Evolutionary conservation across 2,797 vertebrate species (phyloP), one percentile per base, ranked within the genome.

Genomic region (Pseudomugil gertrudae): DNA sequence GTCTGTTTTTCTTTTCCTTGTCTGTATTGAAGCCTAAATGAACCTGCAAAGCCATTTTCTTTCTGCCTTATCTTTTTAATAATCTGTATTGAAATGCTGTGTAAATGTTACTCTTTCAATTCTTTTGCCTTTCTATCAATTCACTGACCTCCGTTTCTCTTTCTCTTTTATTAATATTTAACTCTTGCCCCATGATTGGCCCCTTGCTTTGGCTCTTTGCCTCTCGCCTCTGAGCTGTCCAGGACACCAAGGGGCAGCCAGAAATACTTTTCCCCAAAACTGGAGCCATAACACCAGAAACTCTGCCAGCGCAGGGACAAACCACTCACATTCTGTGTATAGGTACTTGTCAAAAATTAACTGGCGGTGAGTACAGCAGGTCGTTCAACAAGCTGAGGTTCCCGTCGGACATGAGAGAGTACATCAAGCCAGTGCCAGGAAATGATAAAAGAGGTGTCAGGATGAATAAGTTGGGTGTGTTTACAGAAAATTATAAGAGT

Each of bases 161-260:
- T 48, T 54, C 32, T 79, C 53, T 70, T 74, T 65, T 76, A 88
- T 88, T 72, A 91, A 89, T 90, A 86, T 90, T 87, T 91, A 89
- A 90, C 84, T 75, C 48, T 53, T 84, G 81, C 66, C 76, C 80
- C 10, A 5, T 51, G 38, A 24, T 23, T 78, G 71, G 53, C 76
- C 84, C 77, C 54, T 50, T 36, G 69, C 57, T 14, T 78, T 84
- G 87, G 87, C 83, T 72, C 45, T 66, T 65, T 83, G 81, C 86
- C 89, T 56, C 27, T 6, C 32, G 52, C 73, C 56, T 62, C 56
- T 51, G 69, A 74, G 81, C 67, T 33, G 40, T 70, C 69, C 78
- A 77, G 81, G 72, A 47, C 50, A 32, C 66, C n/a, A 45, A 76
- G 14, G 3, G 68, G 60, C 77, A 78, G 80, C 74, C 79, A 89